These are phyloP conservation scores for Erinaceus europaeus DNA, from an alignment of 2,113 vertebrate genomes.

Conservation along the genomic window DNA sequence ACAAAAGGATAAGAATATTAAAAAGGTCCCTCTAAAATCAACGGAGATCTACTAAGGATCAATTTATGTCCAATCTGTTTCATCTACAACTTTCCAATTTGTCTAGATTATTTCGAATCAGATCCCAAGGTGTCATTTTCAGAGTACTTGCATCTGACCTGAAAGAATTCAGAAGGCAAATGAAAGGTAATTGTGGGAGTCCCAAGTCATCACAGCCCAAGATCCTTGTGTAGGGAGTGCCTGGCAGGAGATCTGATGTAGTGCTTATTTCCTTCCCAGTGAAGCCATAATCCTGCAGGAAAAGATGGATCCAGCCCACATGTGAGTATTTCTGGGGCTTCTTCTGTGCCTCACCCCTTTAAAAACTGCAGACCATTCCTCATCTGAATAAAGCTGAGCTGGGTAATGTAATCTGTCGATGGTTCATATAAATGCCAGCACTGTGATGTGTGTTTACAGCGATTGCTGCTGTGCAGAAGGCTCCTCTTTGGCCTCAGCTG, in stretches of 20 bases:
- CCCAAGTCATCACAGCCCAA: not conserved
- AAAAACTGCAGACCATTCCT: not conserved
- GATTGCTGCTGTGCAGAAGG: not conserved
- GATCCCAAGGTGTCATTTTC: not conserved
- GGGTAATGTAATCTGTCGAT: not conserved
- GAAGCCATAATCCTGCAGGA: not conserved
- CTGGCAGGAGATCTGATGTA: not conserved
- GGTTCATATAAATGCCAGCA: not conserved
- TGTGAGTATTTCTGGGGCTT: not conserved
- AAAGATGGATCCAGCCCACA: not conserved
- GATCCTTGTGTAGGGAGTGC: too few relatives aligned
- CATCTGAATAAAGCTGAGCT: slow-evolving; percentile 16
- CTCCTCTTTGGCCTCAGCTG: slow-evolving; percentile 18
- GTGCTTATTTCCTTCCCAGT: not conserved
- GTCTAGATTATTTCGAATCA: not conserved
- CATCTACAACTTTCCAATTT: not conserved
- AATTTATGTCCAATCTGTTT: not conserved
- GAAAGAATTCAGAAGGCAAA: not conserved
- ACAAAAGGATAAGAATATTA: not conserved
- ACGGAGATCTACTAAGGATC: not conserved
- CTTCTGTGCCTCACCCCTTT: not conserved
- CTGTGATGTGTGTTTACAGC: slow-evolving; percentile 43
- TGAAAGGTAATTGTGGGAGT: not conserved
- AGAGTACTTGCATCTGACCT: not conserved
- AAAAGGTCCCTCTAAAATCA: accelerated